Evolutionary conservation across 1,140 invertebrate genomes (phyloP), one percentile per base, ranked within the genome.

Genomic region (Bombus vancouverensis): DNA sequence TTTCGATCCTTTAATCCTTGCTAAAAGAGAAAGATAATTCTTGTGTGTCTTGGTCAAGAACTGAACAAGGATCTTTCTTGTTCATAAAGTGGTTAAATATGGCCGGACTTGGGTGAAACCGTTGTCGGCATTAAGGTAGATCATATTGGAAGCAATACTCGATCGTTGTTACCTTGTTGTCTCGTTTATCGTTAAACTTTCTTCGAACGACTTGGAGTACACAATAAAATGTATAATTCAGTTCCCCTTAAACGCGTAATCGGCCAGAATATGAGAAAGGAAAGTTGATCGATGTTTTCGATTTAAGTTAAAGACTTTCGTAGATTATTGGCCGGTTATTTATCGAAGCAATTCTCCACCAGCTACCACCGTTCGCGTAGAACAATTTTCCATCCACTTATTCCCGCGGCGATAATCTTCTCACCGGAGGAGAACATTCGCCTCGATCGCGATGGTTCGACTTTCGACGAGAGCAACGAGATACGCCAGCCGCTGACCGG

Each of bases 1-100:
- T 42, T 78, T 57, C 83, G 44, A 81, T 80, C 78, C 75, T 86
- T 66, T 82, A 86, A 86, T 81, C 84, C n/a, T 34, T 37, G 18
- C 32, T n/a, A 25, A 34, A 70, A 78, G 28, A 59, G 65, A 57
- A 15, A 70, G 25, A 8, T 13, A 25, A 12, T 2, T 37, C 12
- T 34, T 4, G 22, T 13, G 5, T 12, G 44, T 4, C 53, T n/a
- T n/a, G n/a, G 39, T 62, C 13, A 47, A 78, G 76, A 73, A 74
- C 39, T 53, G 47, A 80, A 71, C 32, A 39, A 62, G 34, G 13
- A 66, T n/a, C 59, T 62, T 73, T 42, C 72, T 65, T 47, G 32
- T 18, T 12, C n/a, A 81, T 42, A 53, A 73, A 12, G 32, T 42
- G 71, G 39, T 75, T 47, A n/a, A 44, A 81, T 13, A 22, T 25